A percentile compares a stretch with the other conserved stretches of the same genome.
Evolutionary conservation across 2,888 invertebrate species (phyloP).

Genomic region (Keiferia lycopersicella): DNA sequence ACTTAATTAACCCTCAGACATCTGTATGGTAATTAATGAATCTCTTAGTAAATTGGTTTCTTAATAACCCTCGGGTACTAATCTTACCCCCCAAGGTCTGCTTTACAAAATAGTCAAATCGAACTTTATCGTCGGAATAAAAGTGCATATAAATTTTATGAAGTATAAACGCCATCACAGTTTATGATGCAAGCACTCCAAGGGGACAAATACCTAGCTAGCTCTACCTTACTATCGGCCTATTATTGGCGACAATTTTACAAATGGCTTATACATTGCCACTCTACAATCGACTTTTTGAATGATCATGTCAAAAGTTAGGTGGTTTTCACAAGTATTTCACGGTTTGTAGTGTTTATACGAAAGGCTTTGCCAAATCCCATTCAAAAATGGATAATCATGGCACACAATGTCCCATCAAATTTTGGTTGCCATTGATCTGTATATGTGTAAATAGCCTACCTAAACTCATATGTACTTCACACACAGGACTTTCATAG

Average conservation of each 20-base stretch:
- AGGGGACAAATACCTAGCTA: conserved; percentile 60
- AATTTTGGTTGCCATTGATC: too few species aligned
- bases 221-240: conserved; percentile 36
- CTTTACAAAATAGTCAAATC: conserved; percentile 70
- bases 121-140: conserved; percentile 75
- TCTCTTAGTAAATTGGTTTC: conserved; percentile 3
- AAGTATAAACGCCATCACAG: conserved; percentile 71
- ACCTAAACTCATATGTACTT: too few species aligned
- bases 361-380: too few species aligned
- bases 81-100: conserved; percentile 33
- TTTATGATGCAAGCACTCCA: conserved; percentile 68
- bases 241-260: conserved; percentile 29
- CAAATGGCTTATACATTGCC: not conserved
- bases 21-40: conserved; percentile 3
- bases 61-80: conserved; percentile 36
- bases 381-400: too few species aligned
- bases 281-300: not conserved
- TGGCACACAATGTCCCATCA: too few species aligned
- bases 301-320: too few species aligned
- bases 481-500: too few species aligned
- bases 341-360: too few species aligned
- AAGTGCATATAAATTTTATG: conserved; percentile 80
- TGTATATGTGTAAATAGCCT: too few species aligned
- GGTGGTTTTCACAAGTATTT: too few species aligned
- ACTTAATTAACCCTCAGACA: not conserved